Conservation (phyloP, 1,140 invertebrate genomes). For the Cyphomyrmex costatus region DNA sequence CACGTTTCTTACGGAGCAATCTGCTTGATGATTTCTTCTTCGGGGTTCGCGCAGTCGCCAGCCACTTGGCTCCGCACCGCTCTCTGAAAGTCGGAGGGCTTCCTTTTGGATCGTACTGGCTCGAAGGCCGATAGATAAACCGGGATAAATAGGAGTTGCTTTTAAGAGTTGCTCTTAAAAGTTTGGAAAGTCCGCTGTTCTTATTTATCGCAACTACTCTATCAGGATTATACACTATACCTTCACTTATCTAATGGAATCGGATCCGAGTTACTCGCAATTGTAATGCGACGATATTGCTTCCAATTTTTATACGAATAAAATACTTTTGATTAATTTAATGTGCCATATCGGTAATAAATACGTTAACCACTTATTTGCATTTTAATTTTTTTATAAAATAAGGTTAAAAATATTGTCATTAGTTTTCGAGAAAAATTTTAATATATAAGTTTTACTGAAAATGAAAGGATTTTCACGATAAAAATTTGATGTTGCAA, state of each 20-base stretch:
- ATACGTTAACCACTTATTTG: neutral
- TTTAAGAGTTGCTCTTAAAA: slow-evolving; percentile 54
- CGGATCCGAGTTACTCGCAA: slow-evolving; percentile 1
- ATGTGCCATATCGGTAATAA: neutral
- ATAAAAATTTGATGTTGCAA: neutral
- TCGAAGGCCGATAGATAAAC: slow-evolving; percentile 42
- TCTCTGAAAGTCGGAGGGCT: slow-evolving; percentile 45
- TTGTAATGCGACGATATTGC: neutral
- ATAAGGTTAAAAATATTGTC: neutral
- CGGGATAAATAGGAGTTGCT: slow-evolving; percentile 56
- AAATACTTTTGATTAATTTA: neutral
- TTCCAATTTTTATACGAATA: neutral
- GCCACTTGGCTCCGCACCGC: slow-evolving; percentile 57
- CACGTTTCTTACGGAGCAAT: slow-evolving; percentile 71
- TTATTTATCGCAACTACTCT: slow-evolving; percentile 46
- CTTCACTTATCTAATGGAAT: slow-evolving; percentile 51
- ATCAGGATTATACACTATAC: slow-evolving; percentile 35
- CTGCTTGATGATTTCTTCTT: slow-evolving; percentile 69
- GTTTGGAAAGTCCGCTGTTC: slow-evolving; percentile 48
- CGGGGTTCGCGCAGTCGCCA: slow-evolving; percentile 19
- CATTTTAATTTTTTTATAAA: neutral
- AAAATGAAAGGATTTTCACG: neutral
- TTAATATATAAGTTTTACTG: neutral
- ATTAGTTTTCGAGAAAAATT: neutral
- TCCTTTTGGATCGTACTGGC: neutral